These are phyloP conservation scores for Sceloporus undulatus DNA, from an alignment of 2,113 vertebrate genomes.

Conservation along the genomic window DNA sequence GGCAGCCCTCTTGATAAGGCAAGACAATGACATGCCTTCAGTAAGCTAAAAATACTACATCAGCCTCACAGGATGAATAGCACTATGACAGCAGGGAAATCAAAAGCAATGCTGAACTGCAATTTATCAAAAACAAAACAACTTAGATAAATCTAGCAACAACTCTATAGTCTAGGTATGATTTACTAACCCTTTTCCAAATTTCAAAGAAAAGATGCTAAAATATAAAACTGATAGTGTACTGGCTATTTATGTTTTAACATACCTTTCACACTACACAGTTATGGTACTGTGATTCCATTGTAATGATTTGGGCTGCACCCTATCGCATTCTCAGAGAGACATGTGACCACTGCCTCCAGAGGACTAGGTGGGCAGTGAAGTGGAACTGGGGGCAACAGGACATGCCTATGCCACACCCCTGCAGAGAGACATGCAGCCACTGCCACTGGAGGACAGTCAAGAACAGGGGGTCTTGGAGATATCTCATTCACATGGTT, in stretches of 20 bases:
- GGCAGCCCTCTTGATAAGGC: slow-evolving; percentile 23
- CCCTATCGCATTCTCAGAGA: too few species aligned
- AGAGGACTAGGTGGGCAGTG: too few species aligned
- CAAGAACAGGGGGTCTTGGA: too few species aligned
- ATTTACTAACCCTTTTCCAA: neutral
- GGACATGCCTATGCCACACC: too few species aligned
- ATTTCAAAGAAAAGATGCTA: neutral
- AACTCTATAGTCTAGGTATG: neutral
- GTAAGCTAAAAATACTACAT: slow-evolving; percentile 15
- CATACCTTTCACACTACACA: neutral
- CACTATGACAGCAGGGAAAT: neutral
- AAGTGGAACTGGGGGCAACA: too few species aligned
- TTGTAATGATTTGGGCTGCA: too few species aligned
- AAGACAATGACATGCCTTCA: slow-evolving; percentile 1
- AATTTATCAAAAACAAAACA: neutral
- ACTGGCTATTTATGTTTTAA: neutral
- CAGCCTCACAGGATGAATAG: neutral
- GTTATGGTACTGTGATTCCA: too few species aligned
- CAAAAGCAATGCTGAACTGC: neutral
- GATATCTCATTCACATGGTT: too few species aligned
- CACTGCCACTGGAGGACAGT: too few species aligned
- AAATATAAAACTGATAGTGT: neutral
- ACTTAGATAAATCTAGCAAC: too few species aligned
- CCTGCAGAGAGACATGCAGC: too few species aligned
- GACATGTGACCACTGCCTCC: too few species aligned